phyloP scores from a whole-genome alignment of 2,113 vertebrate species.

The Peromyscus leucopus region DNA sequence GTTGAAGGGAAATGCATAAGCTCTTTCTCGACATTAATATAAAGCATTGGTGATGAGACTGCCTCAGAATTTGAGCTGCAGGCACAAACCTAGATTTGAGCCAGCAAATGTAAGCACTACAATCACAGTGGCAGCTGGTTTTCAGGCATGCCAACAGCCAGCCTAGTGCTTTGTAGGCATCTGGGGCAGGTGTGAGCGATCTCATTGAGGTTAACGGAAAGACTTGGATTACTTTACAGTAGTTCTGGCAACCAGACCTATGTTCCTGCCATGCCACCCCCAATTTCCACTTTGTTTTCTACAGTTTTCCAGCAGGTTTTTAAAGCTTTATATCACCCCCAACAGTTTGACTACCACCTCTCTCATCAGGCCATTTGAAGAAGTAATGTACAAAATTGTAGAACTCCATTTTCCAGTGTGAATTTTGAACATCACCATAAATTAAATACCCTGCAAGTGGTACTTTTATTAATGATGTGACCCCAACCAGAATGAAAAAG shows the following conservation, averaged over 20 bases:
- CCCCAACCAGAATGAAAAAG: slow-evolving; percentile 43
- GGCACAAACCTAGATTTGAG: not conserved
- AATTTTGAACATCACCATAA: slow-evolving; percentile 55
- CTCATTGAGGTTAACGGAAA: slow-evolving; percentile 66
- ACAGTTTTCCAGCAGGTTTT: slow-evolving; percentile 72
- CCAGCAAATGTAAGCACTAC: slow-evolving; percentile 45
- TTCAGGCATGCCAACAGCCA: slow-evolving; percentile 13
- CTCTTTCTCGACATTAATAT: slow-evolving; percentile 43
- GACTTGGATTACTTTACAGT: slow-evolving; percentile 70
- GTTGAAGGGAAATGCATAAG: not conserved
- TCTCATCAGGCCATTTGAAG: slow-evolving; percentile 71
- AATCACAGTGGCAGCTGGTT: slow-evolving; percentile 57
- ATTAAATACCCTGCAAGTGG: slow-evolving; percentile 66
- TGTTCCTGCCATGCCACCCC: slow-evolving; percentile 69
- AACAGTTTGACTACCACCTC: slow-evolving; percentile 72
- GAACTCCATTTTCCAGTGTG: slow-evolving; percentile 55
- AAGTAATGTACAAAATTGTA: slow-evolving; percentile 47
- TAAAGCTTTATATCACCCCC: slow-evolving; percentile 75
- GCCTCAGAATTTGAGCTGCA: not conserved
- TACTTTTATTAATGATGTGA: slow-evolving; percentile 72
- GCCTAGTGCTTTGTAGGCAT: slow-evolving; percentile 28
- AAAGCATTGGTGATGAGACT: not conserved
- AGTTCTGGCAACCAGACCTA: slow-evolving; percentile 75
- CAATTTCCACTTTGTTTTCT: slow-evolving; percentile 77
- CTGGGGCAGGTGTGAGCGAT: slow-evolving; percentile 74